phyloP scores from a whole-genome alignment of 2,888 invertebrate genomes.

The Hylaea fasciaria region DNA sequence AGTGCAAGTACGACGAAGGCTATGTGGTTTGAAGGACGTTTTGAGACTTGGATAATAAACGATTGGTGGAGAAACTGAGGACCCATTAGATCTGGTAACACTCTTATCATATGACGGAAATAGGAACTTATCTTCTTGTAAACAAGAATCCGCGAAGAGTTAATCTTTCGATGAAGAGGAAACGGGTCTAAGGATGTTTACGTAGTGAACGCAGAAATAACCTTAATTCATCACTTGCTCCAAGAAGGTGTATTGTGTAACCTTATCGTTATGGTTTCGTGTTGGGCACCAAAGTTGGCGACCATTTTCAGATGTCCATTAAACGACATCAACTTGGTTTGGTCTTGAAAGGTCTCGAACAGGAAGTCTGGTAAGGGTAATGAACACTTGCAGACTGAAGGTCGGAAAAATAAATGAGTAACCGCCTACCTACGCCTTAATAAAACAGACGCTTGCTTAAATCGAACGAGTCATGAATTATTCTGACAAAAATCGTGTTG shows the following conservation, averaged over 20 bases:
- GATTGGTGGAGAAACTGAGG: no score
- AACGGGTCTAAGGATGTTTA: no score
- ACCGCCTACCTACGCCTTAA: conserved; percentile 32
- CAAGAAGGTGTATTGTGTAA: conserved; percentile 25
- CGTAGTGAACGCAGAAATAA: no score
- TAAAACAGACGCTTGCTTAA: conserved; percentile 15
- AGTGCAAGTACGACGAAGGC: no score
- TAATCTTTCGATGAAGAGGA: no score
- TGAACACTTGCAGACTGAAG: conserved; percentile 66
- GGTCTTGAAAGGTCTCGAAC: conserved; percentile 58
- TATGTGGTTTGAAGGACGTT: no score
- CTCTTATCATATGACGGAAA: no score
- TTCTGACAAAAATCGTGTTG: conserved; percentile 14
- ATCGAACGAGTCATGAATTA: conserved; percentile 25
- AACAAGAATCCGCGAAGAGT: no score
- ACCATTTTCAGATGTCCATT: conserved; percentile 48
- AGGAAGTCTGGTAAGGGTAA: conserved; percentile 70
- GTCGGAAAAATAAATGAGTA: conserved; percentile 57
- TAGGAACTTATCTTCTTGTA: no score
- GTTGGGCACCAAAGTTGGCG: conserved; percentile 32
- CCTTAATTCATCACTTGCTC: no score
- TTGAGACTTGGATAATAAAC: no score
- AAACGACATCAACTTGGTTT: conserved; percentile 52
- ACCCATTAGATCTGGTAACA: no score
- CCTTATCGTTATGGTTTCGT: conserved; percentile 30